Conservation (phyloP, 2,113 vertebrate genomes). For the Sitta europaea region DNA sequence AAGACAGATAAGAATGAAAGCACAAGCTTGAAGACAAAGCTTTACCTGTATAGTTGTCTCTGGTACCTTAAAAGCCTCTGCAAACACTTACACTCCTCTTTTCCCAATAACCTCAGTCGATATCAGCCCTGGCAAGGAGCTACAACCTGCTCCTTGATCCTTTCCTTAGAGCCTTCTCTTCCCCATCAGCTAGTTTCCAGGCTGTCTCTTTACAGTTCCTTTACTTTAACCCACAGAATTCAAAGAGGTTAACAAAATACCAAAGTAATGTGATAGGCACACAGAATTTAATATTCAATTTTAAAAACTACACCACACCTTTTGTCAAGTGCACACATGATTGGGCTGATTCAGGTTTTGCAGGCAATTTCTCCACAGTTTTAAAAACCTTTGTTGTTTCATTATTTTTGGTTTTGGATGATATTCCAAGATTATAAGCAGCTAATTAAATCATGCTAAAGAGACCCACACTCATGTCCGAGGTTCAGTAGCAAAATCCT, state of each 20-base stretch:
- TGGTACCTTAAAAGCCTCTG: neutral
- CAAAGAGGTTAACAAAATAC: neutral
- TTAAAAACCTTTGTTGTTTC: neutral
- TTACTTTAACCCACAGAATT: neutral
- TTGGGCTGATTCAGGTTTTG: neutral
- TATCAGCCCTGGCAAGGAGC: neutral
- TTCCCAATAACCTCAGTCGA: neutral
- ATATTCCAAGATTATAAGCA: neutral
- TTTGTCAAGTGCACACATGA: neutral
- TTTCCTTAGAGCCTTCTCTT: neutral
- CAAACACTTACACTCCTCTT: neutral
- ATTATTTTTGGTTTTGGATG: neutral
- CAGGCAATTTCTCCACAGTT: neutral
- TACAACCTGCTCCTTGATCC: neutral
- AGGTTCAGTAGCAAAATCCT: neutral
- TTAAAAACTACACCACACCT: neutral
- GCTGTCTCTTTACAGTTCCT: neutral
- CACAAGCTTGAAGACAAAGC: neutral
- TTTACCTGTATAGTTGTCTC: neutral
- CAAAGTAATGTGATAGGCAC: neutral
- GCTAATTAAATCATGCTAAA: neutral
- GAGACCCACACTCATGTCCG: neutral
- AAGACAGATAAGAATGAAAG: neutral
- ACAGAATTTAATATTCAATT: neutral
- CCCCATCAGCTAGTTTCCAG: neutral